Conservation (phyloP, 2,113 vertebrate genomes). For the Epinephelus fuscoguttatus region DNA sequence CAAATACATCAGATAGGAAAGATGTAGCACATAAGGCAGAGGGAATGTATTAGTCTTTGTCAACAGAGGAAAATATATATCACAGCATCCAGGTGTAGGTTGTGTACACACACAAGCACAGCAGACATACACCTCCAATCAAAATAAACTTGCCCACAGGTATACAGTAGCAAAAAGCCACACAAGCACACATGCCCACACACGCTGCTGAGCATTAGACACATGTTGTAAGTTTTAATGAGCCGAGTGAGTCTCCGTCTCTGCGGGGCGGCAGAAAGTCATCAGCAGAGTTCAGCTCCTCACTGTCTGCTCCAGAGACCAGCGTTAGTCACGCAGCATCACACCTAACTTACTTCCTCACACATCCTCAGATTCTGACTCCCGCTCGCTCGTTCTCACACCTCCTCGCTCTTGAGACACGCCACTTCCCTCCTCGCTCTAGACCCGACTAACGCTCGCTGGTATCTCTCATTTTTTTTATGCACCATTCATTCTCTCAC, state of each 20-base stretch:
- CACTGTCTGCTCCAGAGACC: conserved; percentile 62
- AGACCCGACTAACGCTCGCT: conserved; percentile 27
- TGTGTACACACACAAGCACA: background rate
- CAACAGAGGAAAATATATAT: conserved; percentile 12
- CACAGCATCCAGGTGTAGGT: conserved; percentile 10
- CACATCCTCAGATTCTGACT: conserved; percentile 61
- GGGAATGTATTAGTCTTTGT: conserved; percentile 19
- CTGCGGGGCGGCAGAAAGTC: conserved; percentile 73
- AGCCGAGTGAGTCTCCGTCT: conserved; percentile 71
- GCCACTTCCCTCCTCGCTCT: background rate
- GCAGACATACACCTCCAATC: background rate
- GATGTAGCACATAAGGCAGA: conserved; percentile 30
- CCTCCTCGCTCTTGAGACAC: conserved; percentile 40
- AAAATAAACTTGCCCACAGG: conserved; percentile 32
- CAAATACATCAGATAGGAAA: conserved; percentile 58
- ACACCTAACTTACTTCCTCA: conserved; percentile 71
- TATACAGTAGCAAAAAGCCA: conserved; percentile 11
- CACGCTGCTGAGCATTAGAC: conserved; percentile 46
- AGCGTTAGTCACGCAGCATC: conserved; percentile 74
- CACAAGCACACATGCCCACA: conserved; percentile 26
- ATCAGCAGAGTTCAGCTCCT: conserved; percentile 74
- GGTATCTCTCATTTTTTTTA: conserved; percentile 6
- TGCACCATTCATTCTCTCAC: conserved; percentile 27
- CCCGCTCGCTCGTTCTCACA: conserved; percentile 61
- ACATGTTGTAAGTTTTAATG: conserved; percentile 77